Percentiles rank a stretch among this genome's conserved stretches.
These are phyloP conservation scores for Siderastrea radians DNA, from an alignment of 92 coral and sea anemone genomes.

Conservation along the genomic window DNA sequence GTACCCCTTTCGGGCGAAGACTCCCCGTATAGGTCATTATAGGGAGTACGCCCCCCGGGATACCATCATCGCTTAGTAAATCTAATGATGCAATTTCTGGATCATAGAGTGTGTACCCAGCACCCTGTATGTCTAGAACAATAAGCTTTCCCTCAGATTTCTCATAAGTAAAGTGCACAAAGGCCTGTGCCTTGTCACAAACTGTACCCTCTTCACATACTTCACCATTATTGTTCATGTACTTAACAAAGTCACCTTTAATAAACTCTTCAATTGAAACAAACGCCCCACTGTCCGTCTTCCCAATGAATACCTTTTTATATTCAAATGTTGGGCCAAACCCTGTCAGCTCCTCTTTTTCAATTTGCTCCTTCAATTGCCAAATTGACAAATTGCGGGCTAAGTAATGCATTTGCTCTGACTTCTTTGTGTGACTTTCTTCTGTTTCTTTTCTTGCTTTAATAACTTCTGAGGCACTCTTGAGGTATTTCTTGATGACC, in stretches of 20 bases:
- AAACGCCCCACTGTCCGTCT: slow-evolving; percentile 53
- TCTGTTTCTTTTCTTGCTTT: slow-evolving; percentile 36
- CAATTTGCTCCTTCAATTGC: slow-evolving; percentile 61
- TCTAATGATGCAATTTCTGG: slow-evolving; percentile 71
- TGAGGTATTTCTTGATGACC: slow-evolving; percentile 60
- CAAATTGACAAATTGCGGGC: slow-evolving; percentile 73
- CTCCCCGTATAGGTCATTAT: too few relatives aligned
- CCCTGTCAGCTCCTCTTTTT: slow-evolving; percentile 35
- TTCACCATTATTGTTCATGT: slow-evolving; percentile 8
- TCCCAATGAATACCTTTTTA: slow-evolving; percentile 62
- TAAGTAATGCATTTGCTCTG: slow-evolving; percentile 64
- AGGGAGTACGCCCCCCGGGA: background rate
- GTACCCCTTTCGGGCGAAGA: too few relatives aligned
- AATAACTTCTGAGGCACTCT: slow-evolving; percentile 34
- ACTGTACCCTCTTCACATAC: slow-evolving; percentile 25
- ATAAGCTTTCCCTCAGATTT: slow-evolving; percentile 58
- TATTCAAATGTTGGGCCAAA: slow-evolving; percentile 74
- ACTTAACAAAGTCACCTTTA: background rate
- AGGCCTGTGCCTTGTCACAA: slow-evolving; percentile 67
- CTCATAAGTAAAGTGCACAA: slow-evolving; percentile 61
- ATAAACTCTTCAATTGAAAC: slow-evolving; percentile 5
- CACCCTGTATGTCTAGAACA: slow-evolving; percentile 69
- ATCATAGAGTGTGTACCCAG: slow-evolving; percentile 63
- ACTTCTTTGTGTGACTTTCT: slow-evolving; percentile 67
- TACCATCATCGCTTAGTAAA: slow-evolving; percentile 47